phyloP scores from a whole-genome alignment of 2,888 invertebrate genomes.

The Unio pictorum region DNA sequence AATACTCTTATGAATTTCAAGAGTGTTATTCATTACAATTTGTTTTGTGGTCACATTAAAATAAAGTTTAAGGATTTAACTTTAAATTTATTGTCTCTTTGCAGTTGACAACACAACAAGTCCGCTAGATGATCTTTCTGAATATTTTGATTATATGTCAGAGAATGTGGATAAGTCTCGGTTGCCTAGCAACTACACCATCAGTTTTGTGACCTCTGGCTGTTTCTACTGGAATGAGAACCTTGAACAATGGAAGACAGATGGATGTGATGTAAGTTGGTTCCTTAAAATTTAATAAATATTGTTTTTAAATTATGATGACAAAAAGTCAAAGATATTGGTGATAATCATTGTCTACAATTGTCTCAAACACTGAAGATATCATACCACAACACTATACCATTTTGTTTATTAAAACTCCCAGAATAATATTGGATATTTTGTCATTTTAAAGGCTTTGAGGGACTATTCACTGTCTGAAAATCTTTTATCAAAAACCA shows the following conservation, averaged over 20 bases:
- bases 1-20: too few relatives aligned
- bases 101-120: too few relatives aligned
- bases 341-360: background rate
- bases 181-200: slow-evolving; percentile 27
- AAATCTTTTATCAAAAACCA: too few relatives aligned
- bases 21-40: too few relatives aligned
- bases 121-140: slow-evolving; percentile 9
- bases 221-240: slow-evolving; percentile 49
- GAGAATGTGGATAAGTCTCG: too few relatives aligned
- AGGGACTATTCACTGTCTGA: too few relatives aligned
- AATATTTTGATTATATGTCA: slow-evolving; percentile 12
- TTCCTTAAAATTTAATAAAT: background rate
- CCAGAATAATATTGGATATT: background rate
- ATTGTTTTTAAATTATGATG: slow-evolving; percentile 2
- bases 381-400: background rate
- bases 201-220: slow-evolving; percentile 37
- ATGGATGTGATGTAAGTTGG: slow-evolving; percentile 39
- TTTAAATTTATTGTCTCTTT: too few relatives aligned
- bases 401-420: background rate
- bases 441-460: too few relatives aligned
- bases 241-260: slow-evolving; percentile 34
- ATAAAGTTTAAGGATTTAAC: too few relatives aligned
- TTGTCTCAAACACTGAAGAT: background rate
- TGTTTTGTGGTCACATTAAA: too few relatives aligned
- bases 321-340: background rate